Evolutionary conservation across 2,797 vertebrate species (phyloP), one percentile per base, ranked within the genome.

Genomic region (Etheostoma nigrum): DNA sequence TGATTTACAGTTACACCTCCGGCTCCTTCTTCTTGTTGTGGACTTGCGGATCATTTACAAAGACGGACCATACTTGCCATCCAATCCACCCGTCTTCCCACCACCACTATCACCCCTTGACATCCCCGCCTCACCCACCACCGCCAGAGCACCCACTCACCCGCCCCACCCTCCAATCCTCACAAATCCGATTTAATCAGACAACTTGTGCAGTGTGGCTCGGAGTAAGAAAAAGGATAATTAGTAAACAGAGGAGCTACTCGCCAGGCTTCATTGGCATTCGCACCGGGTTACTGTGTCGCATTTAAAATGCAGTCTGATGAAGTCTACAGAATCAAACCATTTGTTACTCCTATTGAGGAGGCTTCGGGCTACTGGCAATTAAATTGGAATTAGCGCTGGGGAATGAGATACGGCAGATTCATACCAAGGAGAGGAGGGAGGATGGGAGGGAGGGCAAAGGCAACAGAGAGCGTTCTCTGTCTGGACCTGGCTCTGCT

Each of bases 291-390:
- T 97, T 96, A 97, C 97, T 97, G 97, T 97, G 97, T 97, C 96
- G 96, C 97, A 99, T 99, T 99, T 99, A 98, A 99, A 99, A 99
- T 98, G 97, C 97, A 96, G 96, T 96, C 97, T 99, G 98, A 99
- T 98, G 97, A 98, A 98, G 97, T 98, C 97, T 98, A 98, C 97
- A 98, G 97, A 99, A 98, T 99, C 97, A 99, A 98, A 99, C 97
- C 97, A 99, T 99, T 99, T 99, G 98, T 99, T 99, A 98, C 97
- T 98, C 96, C 97, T 97, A 98, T 98, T 99, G 97, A 99, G 97
- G 97, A 97, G 97, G 97, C 97, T 98, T 96, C 96, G 95, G 98
- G 97, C 98, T 97, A 98, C 97, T 98, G 97, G 98, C 98, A 99
- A 99, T 99, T 99, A 99, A 99, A 99, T 98, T 98, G 97, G 98